Evolutionary conservation across 1,140 invertebrate genomes (phyloP).

Genomic region (Phocides pigmalion): DNA sequence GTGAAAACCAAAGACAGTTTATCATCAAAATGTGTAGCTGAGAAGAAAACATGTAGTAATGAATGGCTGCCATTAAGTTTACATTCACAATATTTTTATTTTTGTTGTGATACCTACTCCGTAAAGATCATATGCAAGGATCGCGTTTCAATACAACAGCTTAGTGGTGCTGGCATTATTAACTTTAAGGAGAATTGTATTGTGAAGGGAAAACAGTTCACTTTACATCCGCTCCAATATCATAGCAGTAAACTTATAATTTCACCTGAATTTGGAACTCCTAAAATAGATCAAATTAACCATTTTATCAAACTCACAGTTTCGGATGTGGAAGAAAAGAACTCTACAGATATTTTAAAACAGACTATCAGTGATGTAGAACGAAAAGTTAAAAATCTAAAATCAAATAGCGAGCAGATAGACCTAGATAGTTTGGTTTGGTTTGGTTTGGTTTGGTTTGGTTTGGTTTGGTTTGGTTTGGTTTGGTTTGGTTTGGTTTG

Average conservation of each 20-base stretch:
- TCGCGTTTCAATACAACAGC: conserved; percentile 16
- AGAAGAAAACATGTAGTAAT: conserved; percentile 11
- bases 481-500: no score
- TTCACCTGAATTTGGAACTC: neutral
- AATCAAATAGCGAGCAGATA: no score
- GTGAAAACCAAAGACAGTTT: neutral
- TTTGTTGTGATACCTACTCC: conserved; percentile 30
- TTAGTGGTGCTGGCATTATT: conserved; percentile 33
- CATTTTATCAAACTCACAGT: no score
- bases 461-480: no score
- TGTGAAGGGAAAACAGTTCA: conserved; percentile 32
- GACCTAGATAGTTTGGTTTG: no score
- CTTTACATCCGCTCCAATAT: conserved; percentile 28
- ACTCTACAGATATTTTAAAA: no score
- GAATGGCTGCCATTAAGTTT: conserved; percentile 26
- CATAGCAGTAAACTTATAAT: conserved; percentile 18
- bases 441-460: no score
- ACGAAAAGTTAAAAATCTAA: no score
- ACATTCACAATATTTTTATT: conserved; percentile 26
- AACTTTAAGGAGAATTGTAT: conserved; percentile 27
- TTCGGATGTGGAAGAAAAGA: no score
- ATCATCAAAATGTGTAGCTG: conserved; percentile 14
- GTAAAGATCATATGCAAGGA: conserved; percentile 33
- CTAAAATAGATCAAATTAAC: conserved; percentile 28
- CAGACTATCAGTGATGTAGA: no score